These are phyloP conservation scores for Saguinus imperator DNA, from an alignment of 2,113 vertebrate genomes.

Conservation along the genomic window DNA sequence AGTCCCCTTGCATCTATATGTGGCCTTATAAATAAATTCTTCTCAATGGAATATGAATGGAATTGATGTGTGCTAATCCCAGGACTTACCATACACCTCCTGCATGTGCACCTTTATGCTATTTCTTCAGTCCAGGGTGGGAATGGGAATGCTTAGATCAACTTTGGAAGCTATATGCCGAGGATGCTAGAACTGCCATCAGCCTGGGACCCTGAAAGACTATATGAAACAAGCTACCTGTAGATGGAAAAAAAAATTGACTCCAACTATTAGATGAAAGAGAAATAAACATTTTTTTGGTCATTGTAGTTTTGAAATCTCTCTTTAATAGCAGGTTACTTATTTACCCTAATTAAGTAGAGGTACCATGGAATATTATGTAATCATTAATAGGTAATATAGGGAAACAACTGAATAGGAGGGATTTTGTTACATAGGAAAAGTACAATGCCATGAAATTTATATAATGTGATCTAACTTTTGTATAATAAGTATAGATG, in stretches of 20 bases:
- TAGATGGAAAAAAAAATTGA: background rate
- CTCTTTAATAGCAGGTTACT: background rate
- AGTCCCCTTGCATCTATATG: accelerated
- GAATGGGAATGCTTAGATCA: background rate
- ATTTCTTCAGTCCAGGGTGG: background rate
- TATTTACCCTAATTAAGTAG: background rate
- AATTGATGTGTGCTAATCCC: background rate
- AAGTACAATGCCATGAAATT: background rate
- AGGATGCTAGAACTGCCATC: background rate
- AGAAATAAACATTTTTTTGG: background rate
- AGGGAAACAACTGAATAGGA: background rate
- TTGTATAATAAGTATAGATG: background rate
- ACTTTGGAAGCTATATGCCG: background rate
- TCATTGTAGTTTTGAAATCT: background rate
- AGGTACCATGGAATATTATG: background rate
- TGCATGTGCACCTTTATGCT: background rate
- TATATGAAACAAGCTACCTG: background rate
- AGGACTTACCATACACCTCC: background rate
- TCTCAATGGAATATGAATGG: background rate
- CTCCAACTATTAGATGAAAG: background rate
- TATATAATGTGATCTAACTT: background rate
- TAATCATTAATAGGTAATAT: background rate
- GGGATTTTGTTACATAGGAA: background rate
- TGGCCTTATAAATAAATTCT: background rate
- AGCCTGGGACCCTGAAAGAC: background rate